A percentile compares a stretch with the other conserved stretches of the same genome.
These are phyloP conservation scores for Lathronympha strigana DNA, from an alignment of 2,888 invertebrate species.

Conservation along the genomic window DNA sequence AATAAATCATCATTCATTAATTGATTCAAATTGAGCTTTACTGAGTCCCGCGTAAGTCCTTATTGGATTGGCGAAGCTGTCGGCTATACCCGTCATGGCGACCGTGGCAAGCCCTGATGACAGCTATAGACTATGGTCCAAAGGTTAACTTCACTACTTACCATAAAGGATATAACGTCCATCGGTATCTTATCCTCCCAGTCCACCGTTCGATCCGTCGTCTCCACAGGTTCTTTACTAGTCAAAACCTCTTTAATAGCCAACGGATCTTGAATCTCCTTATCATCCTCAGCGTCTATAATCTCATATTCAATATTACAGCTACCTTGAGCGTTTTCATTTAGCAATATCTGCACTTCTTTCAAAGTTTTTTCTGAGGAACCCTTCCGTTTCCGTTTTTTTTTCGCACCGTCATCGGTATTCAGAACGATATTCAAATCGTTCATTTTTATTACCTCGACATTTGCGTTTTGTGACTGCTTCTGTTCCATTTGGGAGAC, in stretches of 20 bases:
- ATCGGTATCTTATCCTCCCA: conserved; percentile 46
- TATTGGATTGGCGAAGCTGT: too few species aligned
- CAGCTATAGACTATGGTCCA: too few species aligned
- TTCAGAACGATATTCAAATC: conserved; percentile 21
- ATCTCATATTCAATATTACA: conserved; percentile 9
- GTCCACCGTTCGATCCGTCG: conserved; percentile 26
- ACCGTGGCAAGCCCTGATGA: too few species aligned
- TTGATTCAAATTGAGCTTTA: too few species aligned
- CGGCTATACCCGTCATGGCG: too few species aligned
- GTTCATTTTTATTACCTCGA: conserved; percentile 14
- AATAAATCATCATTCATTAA: too few species aligned
- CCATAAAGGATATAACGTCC: conserved; percentile 44
- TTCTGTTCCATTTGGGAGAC: background rate
- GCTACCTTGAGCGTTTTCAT: background rate
- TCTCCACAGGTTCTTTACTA: conserved; percentile 10
- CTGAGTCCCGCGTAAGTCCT: too few species aligned
- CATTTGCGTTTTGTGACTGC: background rate
- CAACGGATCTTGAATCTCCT: background rate
- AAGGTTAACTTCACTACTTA: conserved; percentile 9
- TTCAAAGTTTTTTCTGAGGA: background rate
- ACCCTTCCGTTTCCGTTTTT: background rate
- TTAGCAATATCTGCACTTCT: background rate
- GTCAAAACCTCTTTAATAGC: background rate
- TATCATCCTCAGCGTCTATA: background rate
- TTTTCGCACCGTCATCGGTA: background rate